These are phyloP conservation scores for Ecliptopera silaceata DNA, from an alignment of 2,888 invertebrate genomes.

Conservation along the genomic window DNA sequence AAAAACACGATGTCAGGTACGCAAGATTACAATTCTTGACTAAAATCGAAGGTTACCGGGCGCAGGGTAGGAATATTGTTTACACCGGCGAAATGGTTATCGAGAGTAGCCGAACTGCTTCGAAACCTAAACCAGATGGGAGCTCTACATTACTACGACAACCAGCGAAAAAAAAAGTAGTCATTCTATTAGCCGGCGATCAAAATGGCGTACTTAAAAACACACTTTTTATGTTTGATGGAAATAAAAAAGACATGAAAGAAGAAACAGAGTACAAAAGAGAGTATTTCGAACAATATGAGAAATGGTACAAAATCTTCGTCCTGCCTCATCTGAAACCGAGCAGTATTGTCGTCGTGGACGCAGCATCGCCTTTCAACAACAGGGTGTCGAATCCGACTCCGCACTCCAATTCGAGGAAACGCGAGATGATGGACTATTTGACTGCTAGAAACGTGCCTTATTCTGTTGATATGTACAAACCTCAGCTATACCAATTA, in stretches of 20 bases:
- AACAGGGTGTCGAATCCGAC: conserved; percentile 41
- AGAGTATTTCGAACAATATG: conserved; percentile 45
- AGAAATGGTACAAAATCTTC: conserved; percentile 45
- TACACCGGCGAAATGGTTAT: conserved; percentile 44
- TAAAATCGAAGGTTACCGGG: conserved; percentile 43
- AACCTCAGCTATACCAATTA: conserved; percentile 44
- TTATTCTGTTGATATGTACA: conserved; percentile 44
- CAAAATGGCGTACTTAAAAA: conserved; percentile 39
- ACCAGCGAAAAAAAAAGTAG: conserved; percentile 42
- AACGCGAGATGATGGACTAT: conserved; percentile 47
- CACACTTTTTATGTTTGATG: conserved; percentile 42
- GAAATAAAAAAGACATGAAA: conserved; percentile 44
- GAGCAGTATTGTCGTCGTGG: conserved; percentile 45
- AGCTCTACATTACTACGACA: conserved; percentile 44
- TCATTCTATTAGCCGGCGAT: conserved; percentile 44
- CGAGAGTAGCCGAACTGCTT: conserved; percentile 43
- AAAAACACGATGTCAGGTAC: conserved; percentile 46
- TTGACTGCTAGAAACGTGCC: conserved; percentile 43
- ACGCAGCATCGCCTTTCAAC: conserved; percentile 43
- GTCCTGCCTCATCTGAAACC: conserved; percentile 43
- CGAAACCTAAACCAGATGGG: conserved; percentile 43
- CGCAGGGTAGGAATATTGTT: conserved; percentile 43
- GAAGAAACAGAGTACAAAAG: conserved; percentile 41
- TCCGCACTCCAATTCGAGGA: conserved; percentile 45
- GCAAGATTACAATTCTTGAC: conserved; percentile 45